These are phyloP conservation scores for Trichomycterus rosablanca DNA, from an alignment of 2,113 vertebrate genomes.

Conservation along the genomic window DNA sequence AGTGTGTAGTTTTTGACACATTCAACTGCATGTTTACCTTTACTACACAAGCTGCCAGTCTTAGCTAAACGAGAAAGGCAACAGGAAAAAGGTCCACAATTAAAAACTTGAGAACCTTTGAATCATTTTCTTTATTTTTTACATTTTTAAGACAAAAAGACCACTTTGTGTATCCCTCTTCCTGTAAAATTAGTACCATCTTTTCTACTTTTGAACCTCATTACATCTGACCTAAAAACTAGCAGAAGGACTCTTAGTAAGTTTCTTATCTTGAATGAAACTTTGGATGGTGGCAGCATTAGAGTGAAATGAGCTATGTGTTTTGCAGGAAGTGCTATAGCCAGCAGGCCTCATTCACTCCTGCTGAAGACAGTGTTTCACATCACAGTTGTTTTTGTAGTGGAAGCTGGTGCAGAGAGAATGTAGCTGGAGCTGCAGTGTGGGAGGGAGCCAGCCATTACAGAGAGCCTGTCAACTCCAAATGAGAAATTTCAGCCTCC, in stretches of 20 bases:
- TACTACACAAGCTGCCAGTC: too few species aligned
- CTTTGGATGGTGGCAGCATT: neutral
- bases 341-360: conserved; percentile 7
- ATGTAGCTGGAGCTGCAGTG: conserved; percentile 54
- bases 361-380: conserved; percentile 14
- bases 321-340: conserved; percentile 26
- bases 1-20: neutral
- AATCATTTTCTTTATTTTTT: too few species aligned
- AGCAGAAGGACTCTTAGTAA: conserved; percentile 25
- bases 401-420: conserved; percentile 39
- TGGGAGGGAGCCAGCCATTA: conserved; percentile 38
- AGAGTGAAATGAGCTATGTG: conserved; percentile 19
- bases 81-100: too few species aligned
- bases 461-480: conserved; percentile 62
- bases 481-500: conserved; percentile 67
- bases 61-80: too few species aligned
- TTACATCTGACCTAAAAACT: conserved; percentile 35
- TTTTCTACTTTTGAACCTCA: conserved; percentile 24
- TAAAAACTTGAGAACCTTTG: too few species aligned
- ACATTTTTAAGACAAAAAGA: too few species aligned
- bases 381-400: conserved; percentile 2
- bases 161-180: too few species aligned
- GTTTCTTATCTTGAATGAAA: conserved; percentile 16
- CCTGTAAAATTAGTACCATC: too few species aligned
- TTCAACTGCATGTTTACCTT: neutral